These are phyloP conservation scores for Micropoecilia bifurca DNA, from an alignment of 2,797 vertebrate species.

Conservation along the genomic window DNA sequence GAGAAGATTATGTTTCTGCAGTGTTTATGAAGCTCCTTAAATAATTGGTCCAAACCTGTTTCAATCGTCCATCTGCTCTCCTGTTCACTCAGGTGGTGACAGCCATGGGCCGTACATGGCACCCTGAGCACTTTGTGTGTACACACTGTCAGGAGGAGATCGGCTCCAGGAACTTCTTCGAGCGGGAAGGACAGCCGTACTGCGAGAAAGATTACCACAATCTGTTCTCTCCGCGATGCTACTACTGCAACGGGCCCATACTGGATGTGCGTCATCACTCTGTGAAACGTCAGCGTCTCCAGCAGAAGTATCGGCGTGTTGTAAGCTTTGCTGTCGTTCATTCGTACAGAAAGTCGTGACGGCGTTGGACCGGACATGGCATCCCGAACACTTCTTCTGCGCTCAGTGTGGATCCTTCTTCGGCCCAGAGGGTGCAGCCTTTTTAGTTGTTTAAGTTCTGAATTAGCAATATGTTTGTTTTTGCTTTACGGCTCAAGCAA, in stretches of 20 bases:
- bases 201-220: slow-evolving; percentile 96
- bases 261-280: slow-evolving; percentile 86
- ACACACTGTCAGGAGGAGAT: slow-evolving; percentile 98
- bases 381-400: slow-evolving; percentile 99
- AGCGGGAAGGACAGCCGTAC: slow-evolving; percentile 94
- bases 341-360: slow-evolving; percentile 95
- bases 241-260: slow-evolving; percentile 97
- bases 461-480: background rate
- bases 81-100: slow-evolving; percentile 87
- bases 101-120: slow-evolving; percentile 97
- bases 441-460: background rate
- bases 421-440: slow-evolving; percentile 86
- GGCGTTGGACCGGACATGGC: slow-evolving; percentile 97
- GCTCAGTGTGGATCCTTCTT: slow-evolving; percentile 98
- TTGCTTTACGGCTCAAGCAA: too few species aligned
- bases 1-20: background rate
- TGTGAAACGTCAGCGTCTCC: background rate
- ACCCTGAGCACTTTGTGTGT: slow-evolving; percentile 96
- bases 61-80: background rate
- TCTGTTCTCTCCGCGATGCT: slow-evolving; percentile 94
- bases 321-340: background rate
- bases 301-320: background rate
- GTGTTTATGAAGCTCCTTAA: background rate
- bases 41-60: background rate
- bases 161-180: slow-evolving; percentile 95